Conservation (phyloP, 2,113 vertebrate species). For the Globicephala melas region DNA sequence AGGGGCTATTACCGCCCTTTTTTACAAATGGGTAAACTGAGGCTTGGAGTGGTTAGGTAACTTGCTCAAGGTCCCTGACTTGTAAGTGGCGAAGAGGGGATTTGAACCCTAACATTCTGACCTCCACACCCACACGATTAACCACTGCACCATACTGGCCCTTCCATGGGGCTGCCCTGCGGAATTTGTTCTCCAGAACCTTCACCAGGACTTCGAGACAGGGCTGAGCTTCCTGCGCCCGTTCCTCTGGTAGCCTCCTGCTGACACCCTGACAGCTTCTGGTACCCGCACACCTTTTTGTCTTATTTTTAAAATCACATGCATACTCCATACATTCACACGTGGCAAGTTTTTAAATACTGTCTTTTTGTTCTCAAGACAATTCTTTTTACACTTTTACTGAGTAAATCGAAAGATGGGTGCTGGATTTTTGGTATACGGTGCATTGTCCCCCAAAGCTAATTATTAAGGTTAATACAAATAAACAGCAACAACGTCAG, state of each 20-base stretch:
- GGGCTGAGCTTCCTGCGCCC: no score
- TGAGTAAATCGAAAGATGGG: not conserved
- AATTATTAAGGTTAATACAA: not conserved
- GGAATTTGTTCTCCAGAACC: not conserved
- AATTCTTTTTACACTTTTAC: not conserved
- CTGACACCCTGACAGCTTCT: not conserved
- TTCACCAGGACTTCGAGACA: not conserved
- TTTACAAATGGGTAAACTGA: not conserved
- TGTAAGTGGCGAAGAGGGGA: not conserved
- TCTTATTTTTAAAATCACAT: not conserved
- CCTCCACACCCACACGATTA: not conserved
- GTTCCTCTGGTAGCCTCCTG: not conserved
- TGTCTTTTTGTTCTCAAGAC: not conserved
- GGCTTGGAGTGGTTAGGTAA: not conserved
- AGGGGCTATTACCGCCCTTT: no score
- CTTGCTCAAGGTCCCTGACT: not conserved
- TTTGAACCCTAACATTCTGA: not conserved
- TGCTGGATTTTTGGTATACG: rapidly evolving
- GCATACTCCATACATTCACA: rapidly evolving
- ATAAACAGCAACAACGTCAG: not conserved
- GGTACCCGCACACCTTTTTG: not conserved
- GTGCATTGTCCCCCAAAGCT: not conserved
- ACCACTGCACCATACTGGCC: not conserved
- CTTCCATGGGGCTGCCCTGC: not conserved
- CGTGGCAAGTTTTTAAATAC: not conserved